Evolutionary conservation across 2,888 invertebrate genomes (phyloP).

Genomic region (Ariolimax columbianus): DNA sequence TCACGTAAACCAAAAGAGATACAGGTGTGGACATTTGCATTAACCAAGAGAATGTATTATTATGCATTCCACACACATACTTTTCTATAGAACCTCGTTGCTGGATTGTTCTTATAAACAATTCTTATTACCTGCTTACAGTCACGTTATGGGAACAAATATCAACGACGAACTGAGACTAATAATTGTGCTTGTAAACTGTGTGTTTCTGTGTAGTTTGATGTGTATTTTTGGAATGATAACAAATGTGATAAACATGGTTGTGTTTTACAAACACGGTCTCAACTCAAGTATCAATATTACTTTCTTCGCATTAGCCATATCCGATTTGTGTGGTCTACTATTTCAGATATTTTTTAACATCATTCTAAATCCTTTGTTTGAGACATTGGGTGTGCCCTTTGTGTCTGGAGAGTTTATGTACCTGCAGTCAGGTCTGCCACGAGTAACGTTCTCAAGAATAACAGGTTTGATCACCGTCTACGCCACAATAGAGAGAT

Average conservation of each 20-base stretch:
- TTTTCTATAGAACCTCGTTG: no score
- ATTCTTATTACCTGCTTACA: no score
- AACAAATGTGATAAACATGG: background rate
- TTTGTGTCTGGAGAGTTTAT: background rate
- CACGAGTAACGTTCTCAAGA: background rate
- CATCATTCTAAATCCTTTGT: background rate
- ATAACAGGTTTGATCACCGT: background rate
- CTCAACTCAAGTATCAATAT: background rate
- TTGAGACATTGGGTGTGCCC: background rate
- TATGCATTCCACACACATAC: no score
- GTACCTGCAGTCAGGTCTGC: background rate
- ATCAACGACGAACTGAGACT: background rate
- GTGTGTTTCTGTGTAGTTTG: background rate
- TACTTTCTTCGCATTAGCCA: background rate
- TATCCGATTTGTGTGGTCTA: background rate
- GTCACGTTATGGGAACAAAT: background rate
- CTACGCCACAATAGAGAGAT: background rate
- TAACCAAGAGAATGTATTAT: no score
- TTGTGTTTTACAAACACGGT: slow-evolving; percentile 4
- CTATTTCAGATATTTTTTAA: background rate
- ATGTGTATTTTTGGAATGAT: background rate
- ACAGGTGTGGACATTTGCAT: no score
- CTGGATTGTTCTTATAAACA: no score
- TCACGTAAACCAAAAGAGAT: no score
- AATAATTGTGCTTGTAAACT: background rate